Evolutionary conservation across 92 coral and sea anemone genomes (phyloP), one percentile per base, ranked within the genome.

Genomic region (Bergia puertoricense): DNA sequence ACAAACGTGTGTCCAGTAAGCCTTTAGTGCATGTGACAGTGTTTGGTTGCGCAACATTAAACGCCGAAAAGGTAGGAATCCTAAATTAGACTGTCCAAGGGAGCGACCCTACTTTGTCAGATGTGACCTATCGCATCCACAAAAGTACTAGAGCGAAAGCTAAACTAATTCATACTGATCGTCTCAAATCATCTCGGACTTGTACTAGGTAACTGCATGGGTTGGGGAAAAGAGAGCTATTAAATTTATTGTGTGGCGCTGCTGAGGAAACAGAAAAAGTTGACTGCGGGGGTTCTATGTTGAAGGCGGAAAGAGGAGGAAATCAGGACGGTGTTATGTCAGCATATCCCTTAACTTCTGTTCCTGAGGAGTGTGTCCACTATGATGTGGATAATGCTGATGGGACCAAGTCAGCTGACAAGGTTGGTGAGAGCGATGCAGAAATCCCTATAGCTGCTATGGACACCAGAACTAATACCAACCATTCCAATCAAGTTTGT

Each of bases 31-130:
- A 56, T 16, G 65, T 2, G 65, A 56, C 5, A 56, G 51, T 46
- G 90, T 46, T 5, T 46, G 51, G 51, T 46, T 46, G 51, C 51
- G 7, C 8, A 46, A 46, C 51, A 46, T n/a, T 0, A 46, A 5
- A 46, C 51, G 51, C 5, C 51, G 5, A 8, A 89, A 92, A 80
- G 90, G 92, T 9, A 89, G 90, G 59, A 71, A 80, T 41, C 57
- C 86, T 3, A 93, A 93, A 68, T 85, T 93, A n/a, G 86, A 75
- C 38, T 74, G 86, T 48, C 92, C 92, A 5, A 88, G 91, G 92
- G 90, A 91, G 46, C 88, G 92, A 11, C 92, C 94, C 37, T 93
- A 81, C 86, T 18, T 76, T 93, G 42, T 93, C 96, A 8, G 90
- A 93, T 46, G 96, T 91, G 0, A 74, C 85, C 0, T 93, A 89